Conservation (phyloP, 2,113 vertebrate genomes). For the Synchiropus splendidus region DNA sequence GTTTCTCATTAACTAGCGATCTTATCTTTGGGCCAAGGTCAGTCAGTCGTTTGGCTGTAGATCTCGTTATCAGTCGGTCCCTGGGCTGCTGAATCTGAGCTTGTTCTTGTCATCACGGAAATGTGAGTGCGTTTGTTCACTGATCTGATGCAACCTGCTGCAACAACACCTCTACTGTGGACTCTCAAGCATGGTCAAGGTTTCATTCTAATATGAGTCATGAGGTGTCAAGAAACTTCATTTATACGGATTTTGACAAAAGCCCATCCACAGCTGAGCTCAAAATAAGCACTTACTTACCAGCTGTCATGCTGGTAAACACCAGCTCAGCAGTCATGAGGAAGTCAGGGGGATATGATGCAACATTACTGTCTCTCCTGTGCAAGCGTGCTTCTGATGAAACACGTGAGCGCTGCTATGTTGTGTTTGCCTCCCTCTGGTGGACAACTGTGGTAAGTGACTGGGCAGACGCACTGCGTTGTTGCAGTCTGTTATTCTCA, state of each 20-base stretch:
- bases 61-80: constrained; percentile 29
- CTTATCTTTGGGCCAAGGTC: constrained; percentile 44
- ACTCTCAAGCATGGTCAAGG: constrained; percentile 1
- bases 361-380: constrained; percentile 29
- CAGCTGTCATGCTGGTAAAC: neutral
- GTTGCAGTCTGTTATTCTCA: too few relatives aligned
- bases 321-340: neutral
- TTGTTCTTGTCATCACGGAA: constrained; percentile 9
- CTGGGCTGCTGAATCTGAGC: constrained; percentile 35
- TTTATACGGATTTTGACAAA: too few relatives aligned
- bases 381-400: neutral
- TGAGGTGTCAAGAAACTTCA: too few relatives aligned
- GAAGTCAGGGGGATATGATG: constrained; percentile 33
- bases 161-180: constrained; percentile 23
- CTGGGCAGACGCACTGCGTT: constrained; percentile 42
- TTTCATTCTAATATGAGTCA: too few relatives aligned
- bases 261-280: too few relatives aligned
- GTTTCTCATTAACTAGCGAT: constrained; percentile 40
- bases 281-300: too few relatives aligned
- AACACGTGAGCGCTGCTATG: neutral
- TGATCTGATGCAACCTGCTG: constrained; percentile 56
- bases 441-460: constrained; percentile 3
- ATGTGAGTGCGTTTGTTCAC: constrained; percentile 18
- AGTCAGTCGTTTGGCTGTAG: constrained; percentile 17
- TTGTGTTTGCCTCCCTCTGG: constrained; percentile 27